phyloP scores from a whole-genome alignment of 53 echinoderm and acorn worm species.

The Stichopus horrens region DNA sequence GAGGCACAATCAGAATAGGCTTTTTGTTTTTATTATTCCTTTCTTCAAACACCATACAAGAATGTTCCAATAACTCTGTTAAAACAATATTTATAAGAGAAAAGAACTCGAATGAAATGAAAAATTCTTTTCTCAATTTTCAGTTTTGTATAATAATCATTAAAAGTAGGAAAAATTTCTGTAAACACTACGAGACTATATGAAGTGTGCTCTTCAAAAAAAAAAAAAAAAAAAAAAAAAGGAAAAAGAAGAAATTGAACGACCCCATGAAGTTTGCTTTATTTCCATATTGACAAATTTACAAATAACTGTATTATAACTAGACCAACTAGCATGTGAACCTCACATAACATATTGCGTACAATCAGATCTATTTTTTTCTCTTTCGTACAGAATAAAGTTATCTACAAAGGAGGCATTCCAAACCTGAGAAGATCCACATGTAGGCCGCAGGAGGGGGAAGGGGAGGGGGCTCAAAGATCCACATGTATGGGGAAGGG shows the following conservation, averaged over 20 bases:
- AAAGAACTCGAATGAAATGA: slow-evolving; percentile 39
- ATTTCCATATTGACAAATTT: slow-evolving; percentile 25
- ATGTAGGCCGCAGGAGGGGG: slow-evolving; percentile 9
- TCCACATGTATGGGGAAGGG: slow-evolving; percentile 2
- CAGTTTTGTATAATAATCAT: slow-evolving; percentile 38
- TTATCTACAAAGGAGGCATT: slow-evolving; percentile 45
- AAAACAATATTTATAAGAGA: slow-evolving; percentile 55
- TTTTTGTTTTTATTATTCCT: slow-evolving; percentile 22
- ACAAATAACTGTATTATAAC: slow-evolving; percentile 24
- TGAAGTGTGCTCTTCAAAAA: slow-evolving; percentile 43
- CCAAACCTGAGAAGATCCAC: slow-evolving; percentile 42
- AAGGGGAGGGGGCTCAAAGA: background rate
- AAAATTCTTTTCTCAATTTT: slow-evolving; percentile 39
- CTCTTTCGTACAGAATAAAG: slow-evolving; percentile 7
- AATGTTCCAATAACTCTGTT: slow-evolving; percentile 53
- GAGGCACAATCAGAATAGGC: background rate
- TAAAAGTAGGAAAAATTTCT: slow-evolving; percentile 35
- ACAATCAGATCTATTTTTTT: slow-evolving; percentile 21
- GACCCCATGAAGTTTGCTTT: slow-evolving; percentile 31
- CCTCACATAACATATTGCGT: slow-evolving; percentile 44
- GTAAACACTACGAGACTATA: slow-evolving; percentile 48
- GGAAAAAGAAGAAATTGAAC: background rate
- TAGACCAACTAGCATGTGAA: slow-evolving; percentile 40
- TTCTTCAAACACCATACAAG: slow-evolving; percentile 51
- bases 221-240: slow-evolving; percentile 11